Evolutionary conservation across 37 sponge, comb jelly and placozoan species (phyloP), one percentile per base, ranked within the genome.

Genomic region (Spongilla lacustris): DNA sequence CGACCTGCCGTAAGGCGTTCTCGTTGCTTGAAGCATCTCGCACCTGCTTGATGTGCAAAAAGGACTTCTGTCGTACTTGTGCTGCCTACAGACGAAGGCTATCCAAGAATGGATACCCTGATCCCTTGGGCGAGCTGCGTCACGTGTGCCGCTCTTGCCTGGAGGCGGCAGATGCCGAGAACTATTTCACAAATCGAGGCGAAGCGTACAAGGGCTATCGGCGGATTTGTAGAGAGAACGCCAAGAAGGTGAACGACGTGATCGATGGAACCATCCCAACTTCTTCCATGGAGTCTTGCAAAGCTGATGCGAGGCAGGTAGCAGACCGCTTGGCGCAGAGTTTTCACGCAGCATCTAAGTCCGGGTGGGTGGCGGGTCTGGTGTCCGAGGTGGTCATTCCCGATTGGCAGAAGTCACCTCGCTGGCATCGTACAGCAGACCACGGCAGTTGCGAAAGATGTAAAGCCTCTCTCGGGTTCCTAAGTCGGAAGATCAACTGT

Each of bases 41-140:
- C 36, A 90, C 86, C 50, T 91, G 91, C 36, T 36, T 78, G 26
- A 83, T 91, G 91, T 91, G 91, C 73, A 87, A 87, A 3, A 49
- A 82, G 22, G 87, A 83, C 0, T 91, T 83, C 74, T 91, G 91
- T 38, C 77, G 72, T 19, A 12, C 48, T 2, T 91, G 91, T 46
- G 67, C 87, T 2, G 58, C 58, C 11, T 87, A 48, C 27, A 36
- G 75, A 19, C 38, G 88, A 66, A 78, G 66, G 34, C 69, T 92
- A 29, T 87, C 88, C 13, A 17, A 84, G 11, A 86, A 80, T 80
- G 87, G 84, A 9, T 32, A 68, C 36, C 88, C 92, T 0, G 84
- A 87, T 35, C 88, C 88, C 10, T 46, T 84, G 17, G 93, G 90
- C 5, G 74, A 36, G 38, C 71, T 76, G 17, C 69, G 48, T 25